Evolutionary conservation across 2,888 invertebrate genomes (phyloP).

Genomic region (Rhynchonema sp.): DNA sequence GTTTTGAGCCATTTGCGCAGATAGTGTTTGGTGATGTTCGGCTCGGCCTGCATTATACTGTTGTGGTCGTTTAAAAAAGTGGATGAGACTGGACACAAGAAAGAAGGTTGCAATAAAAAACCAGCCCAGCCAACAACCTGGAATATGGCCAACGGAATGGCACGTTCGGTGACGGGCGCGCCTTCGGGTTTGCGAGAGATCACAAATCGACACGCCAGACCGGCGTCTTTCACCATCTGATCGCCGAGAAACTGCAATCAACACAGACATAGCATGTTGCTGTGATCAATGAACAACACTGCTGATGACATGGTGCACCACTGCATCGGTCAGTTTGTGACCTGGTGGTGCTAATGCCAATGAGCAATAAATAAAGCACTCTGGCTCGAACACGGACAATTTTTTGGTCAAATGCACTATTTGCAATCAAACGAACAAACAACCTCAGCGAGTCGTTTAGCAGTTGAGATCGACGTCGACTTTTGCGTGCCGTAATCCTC

Average conservation of each 20-base stretch:
- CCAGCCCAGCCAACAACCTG: too few relatives aligned
- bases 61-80: background rate
- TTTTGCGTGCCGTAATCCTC: constrained; percentile 92
- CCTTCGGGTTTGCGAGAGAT: constrained; percentile 85
- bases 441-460: constrained; percentile 72
- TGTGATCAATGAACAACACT: too few relatives aligned
- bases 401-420: too few relatives aligned
- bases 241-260: constrained; percentile 59
- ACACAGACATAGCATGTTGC: too few relatives aligned
- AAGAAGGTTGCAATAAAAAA: background rate
- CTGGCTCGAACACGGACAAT: too few relatives aligned
- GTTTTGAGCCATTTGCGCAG: constrained; percentile 76
- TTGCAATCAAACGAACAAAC: too few relatives aligned
- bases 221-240: constrained; percentile 97
- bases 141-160: constrained; percentile 75
- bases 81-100: background rate
- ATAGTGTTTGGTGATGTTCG: constrained; percentile 62
- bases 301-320: too few relatives aligned
- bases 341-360: too few relatives aligned
- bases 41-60: constrained; percentile 53
- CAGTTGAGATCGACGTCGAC: constrained; percentile 91
- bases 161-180: constrained; percentile 69
- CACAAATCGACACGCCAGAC: constrained; percentile 57
- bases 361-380: too few relatives aligned
- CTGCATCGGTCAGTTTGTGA: too few relatives aligned